Percentiles rank a stretch among this genome's conserved stretches.
Evolutionary conservation across 2,797 vertebrate genomes (phyloP).

Genomic region (Cottoperca gobio): DNA sequence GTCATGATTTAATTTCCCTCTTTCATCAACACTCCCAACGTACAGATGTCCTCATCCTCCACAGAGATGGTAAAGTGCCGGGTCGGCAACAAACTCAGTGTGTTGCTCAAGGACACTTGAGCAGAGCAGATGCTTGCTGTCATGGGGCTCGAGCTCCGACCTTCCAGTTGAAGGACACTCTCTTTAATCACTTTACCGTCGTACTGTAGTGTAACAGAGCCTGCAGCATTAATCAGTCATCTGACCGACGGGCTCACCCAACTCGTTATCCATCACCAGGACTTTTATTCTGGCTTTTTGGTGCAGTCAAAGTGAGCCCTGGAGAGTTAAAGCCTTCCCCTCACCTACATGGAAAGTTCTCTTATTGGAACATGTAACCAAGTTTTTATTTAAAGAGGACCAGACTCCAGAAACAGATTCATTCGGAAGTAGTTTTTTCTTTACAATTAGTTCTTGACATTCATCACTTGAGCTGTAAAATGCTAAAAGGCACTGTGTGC

Average conservation of each 20-base stretch:
- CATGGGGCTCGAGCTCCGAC: conserved; percentile 13
- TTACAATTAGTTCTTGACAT: conserved; percentile 6
- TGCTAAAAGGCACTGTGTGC: conserved; percentile 18
- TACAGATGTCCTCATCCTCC: conserved; percentile 9
- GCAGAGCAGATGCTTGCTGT: conserved; percentile 45
- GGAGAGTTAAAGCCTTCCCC: conserved; percentile 21
- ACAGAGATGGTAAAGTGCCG: background rate
- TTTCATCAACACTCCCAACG: background rate
- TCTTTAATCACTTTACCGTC: conserved; percentile 41
- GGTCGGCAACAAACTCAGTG: conserved; percentile 16
- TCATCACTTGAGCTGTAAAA: conserved; percentile 27
- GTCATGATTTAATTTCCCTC: background rate
- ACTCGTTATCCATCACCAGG: conserved; percentile 9
- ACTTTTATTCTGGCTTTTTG: conserved; percentile 11
- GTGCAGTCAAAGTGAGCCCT: conserved; percentile 18
- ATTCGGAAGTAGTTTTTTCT: background rate
- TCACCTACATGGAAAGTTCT: background rate
- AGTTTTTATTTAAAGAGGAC: background rate
- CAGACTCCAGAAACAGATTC: background rate
- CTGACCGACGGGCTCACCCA: background rate
- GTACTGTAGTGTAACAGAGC: background rate
- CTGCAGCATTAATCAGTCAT: conserved; percentile 1
- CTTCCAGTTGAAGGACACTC: conserved; percentile 44
- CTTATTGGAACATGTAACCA: background rate
- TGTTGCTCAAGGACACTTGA: conserved; percentile 61